Conservation (phyloP, 1,140 invertebrate species). For the Drosophila mojavensis region DNA sequence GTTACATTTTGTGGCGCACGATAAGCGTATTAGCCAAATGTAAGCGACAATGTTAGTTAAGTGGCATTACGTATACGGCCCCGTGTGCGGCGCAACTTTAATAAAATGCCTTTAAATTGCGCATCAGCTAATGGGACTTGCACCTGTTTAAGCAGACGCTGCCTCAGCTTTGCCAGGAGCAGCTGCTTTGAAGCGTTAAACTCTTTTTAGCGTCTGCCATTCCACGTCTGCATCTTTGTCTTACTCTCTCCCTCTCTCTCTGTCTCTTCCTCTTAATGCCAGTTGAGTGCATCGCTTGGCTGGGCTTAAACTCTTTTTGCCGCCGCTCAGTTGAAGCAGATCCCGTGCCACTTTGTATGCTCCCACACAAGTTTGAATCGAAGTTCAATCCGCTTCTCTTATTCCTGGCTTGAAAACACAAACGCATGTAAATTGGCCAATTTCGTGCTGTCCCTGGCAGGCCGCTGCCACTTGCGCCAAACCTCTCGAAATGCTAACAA, state of each 20-base stretch:
- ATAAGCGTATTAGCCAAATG: slow-evolving; percentile 71
- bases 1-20: slow-evolving; percentile 46
- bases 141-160: slow-evolving; percentile 8
- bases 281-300: slow-evolving; percentile 72
- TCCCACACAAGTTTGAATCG: slow-evolving; percentile 45
- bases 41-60: slow-evolving; percentile 63
- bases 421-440: slow-evolving; percentile 80
- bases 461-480: slow-evolving; percentile 3
- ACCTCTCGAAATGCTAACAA: slow-evolving; percentile 2
- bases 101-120: slow-evolving; percentile 61
- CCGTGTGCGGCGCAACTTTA: slow-evolving; percentile 24
- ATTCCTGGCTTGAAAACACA: slow-evolving; percentile 55
- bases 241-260: not conserved
- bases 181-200: slow-evolving; percentile 14
- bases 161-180: slow-evolving; percentile 1
- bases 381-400: slow-evolving; percentile 66
- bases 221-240: slow-evolving; percentile 14
- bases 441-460: slow-evolving; percentile 53
- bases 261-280: slow-evolving; percentile 50
- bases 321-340: slow-evolving; percentile 31
- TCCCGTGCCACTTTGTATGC: slow-evolving; percentile 64
- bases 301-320: slow-evolving; percentile 73
- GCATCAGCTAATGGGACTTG: slow-evolving; percentile 55
- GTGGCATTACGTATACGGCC: slow-evolving; percentile 55
- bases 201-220: slow-evolving; percentile 26